Evolutionary conservation across 1,140 invertebrate species (phyloP), one percentile per base, ranked within the genome.

Genomic region (Diorhabda elongata): DNA sequence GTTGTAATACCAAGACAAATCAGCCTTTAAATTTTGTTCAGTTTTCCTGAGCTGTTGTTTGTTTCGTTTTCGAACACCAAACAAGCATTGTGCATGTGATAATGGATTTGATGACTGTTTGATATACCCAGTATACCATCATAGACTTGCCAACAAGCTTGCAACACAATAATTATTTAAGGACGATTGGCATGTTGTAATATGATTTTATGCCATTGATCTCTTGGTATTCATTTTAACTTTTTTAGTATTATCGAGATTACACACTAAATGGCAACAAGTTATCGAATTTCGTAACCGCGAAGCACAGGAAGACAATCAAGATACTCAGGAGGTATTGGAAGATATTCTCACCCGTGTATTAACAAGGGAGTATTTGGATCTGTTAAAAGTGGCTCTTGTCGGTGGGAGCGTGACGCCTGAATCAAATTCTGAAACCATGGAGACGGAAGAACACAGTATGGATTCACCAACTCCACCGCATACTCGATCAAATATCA

Each of bases 341-440:
- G 92, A 96, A 76, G 94, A 96, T 77, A 93, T 95, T 83, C 82
- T 96, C 3, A 92, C 93, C 66, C 84, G 94, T 59, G 90, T 92
- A 67, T 80, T 96, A n/a, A 94, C 93, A 0, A 85, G 92, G 69
- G 94, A 97, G 81, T 94, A 96, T 77, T 79, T 96, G 4, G 93
- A 95, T 71, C 86, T 95, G 2, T 78, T 96, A 0, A 92, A 92
- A 83, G 88, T 91, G 1, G 84, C 83, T 0, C 70, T 86, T 44
- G 83, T 86, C 41, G 85, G 85, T 6, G 85, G 84, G 2, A 80
- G 79, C 68, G 67, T 82, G 44, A 77, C 79, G 4, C 78, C 80
- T 0, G 79, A 77, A 63, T 66, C 73, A 41, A 76, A 73, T 81
- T 82, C 69, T 4, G 87, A 85, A 68, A 84, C 84, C 5, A 90